These are phyloP conservation scores for Caenorhabditis sulstoni DNA, from an alignment of 2,888 invertebrate species.

Conservation along the genomic window DNA sequence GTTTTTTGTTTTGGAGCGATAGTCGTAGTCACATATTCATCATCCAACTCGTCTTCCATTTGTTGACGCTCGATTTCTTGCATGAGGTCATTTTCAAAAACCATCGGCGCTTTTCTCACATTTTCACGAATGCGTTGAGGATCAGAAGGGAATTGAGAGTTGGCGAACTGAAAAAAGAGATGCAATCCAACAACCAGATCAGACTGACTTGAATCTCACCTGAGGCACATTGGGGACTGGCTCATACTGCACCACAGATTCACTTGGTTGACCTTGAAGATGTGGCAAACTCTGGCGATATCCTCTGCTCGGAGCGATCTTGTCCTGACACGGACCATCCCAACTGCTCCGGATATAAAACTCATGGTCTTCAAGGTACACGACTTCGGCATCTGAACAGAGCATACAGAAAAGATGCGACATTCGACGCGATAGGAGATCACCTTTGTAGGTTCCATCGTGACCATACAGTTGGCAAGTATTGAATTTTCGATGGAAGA, in stretches of 20 bases:
- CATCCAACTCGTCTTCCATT: constrained; percentile 43
- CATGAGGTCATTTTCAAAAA: constrained; percentile 39
- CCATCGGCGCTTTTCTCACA: constrained; percentile 46
- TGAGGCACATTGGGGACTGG: constrained; percentile 38
- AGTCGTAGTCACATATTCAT: constrained; percentile 43
- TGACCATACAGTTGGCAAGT: constrained; percentile 74
- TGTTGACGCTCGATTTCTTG: constrained; percentile 47
- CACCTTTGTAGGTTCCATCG: constrained; percentile 59
- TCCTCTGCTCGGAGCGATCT: constrained; percentile 48
- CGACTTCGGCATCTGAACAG: constrained; percentile 58
- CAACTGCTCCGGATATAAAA: constrained; percentile 64
- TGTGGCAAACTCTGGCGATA: constrained; percentile 54
- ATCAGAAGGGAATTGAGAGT: constrained; percentile 32
- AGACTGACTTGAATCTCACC: no score
- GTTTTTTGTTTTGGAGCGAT: constrained; percentile 31
- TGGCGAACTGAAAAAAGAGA: constrained; percentile 50
- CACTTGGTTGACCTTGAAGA: not conserved
- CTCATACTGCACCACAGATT: not conserved
- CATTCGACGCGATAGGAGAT: no score
- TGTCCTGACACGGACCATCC: constrained; percentile 62
- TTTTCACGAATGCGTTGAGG: constrained; percentile 23
- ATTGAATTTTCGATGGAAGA: constrained; percentile 74
- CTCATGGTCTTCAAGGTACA: constrained; percentile 65
- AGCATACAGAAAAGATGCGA: not conserved
- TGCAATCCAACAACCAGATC: no score